Evolutionary conservation across 2,888 invertebrate genomes (phyloP).

Genomic region (Caenorhabditis plicata): DNA sequence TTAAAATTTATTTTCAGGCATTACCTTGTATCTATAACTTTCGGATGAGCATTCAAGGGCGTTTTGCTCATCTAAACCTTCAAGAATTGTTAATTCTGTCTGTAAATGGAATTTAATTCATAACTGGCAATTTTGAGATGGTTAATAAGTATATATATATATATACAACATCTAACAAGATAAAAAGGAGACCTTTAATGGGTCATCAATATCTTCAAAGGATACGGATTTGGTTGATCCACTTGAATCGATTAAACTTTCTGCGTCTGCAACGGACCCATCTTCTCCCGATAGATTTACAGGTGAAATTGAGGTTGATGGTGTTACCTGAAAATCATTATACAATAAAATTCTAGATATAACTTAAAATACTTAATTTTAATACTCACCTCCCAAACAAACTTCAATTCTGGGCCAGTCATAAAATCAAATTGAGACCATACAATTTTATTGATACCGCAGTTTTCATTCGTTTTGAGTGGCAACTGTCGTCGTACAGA

Average conservation of each 20-base stretch:
- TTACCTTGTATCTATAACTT: conserved; percentile 19
- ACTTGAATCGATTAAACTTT: conserved; percentile 42
- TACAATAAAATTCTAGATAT: conserved; percentile 3
- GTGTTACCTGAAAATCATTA: conserved; percentile 14
- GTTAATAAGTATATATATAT: no score
- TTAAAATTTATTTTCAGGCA: not conserved
- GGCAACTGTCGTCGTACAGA: conserved; percentile 29
- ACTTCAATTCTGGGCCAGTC: conserved; percentile 58
- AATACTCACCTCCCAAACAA: conserved; percentile 54
- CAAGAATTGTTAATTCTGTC: conserved; percentile 39
- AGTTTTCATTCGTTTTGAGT: conserved; percentile 36
- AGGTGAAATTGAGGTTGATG: conserved; percentile 31
- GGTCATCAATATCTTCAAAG: conserved; percentile 60
- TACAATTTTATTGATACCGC: conserved; percentile 56
- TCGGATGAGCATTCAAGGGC: conserved; percentile 6
- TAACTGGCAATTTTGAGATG: not conserved
- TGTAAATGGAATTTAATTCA: conserved; percentile 11
- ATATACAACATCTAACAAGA: conserved; percentile 4
- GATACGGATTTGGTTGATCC: conserved; percentile 45
- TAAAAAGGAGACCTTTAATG: conserved; percentile 33
- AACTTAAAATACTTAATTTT: no score
- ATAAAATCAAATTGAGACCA: conserved; percentile 63
- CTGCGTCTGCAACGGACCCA: conserved; percentile 43
- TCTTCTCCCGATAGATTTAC: conserved; percentile 38
- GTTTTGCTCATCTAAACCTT: conserved; percentile 21